Conservation (phyloP, 64 coral and sea anemone genomes). For the Porites australiensis region DNA sequence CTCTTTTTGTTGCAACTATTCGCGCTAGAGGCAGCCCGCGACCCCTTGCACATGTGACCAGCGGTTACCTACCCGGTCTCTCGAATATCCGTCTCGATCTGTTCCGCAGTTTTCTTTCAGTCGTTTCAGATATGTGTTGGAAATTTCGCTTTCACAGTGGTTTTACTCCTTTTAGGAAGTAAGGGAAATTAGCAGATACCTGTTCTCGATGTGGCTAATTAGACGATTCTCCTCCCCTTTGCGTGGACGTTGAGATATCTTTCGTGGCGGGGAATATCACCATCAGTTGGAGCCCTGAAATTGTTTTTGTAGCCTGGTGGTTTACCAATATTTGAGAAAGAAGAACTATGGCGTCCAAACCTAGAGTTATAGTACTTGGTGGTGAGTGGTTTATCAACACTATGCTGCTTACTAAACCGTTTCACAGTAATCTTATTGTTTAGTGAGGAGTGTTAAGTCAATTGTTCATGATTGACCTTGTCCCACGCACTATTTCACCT, state of each 20-base stretch:
- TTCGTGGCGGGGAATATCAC: not conserved
- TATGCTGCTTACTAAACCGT: too few relatives aligned
- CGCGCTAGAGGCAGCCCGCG: too few relatives aligned
- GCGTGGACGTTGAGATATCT: not conserved
- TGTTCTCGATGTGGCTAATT: not conserved
- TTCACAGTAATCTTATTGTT: too few relatives aligned
- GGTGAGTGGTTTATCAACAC: slow-evolving; percentile 51
- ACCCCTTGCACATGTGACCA: not conserved
- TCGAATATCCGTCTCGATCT: too few relatives aligned
- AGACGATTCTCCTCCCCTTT: too few relatives aligned
- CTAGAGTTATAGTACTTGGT: slow-evolving; percentile 85
- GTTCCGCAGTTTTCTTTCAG: not conserved
- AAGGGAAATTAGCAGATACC: not conserved
- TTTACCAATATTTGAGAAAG: not conserved
- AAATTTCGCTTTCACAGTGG: not conserved
- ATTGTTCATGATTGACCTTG: too few relatives aligned
- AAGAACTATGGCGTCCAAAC: slow-evolving; percentile 74
- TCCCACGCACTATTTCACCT: too few relatives aligned
- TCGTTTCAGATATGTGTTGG: not conserved
- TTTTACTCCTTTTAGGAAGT: not conserved
- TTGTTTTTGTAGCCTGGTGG: not conserved
- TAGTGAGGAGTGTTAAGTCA: too few relatives aligned
- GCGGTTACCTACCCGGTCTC: not conserved
- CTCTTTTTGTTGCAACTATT: too few relatives aligned
- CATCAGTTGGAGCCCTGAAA: not conserved